Evolutionary conservation across 2,797 vertebrate species (phyloP), one percentile per base, ranked within the genome.

Genomic region (Sebastes diploproa): DNA sequence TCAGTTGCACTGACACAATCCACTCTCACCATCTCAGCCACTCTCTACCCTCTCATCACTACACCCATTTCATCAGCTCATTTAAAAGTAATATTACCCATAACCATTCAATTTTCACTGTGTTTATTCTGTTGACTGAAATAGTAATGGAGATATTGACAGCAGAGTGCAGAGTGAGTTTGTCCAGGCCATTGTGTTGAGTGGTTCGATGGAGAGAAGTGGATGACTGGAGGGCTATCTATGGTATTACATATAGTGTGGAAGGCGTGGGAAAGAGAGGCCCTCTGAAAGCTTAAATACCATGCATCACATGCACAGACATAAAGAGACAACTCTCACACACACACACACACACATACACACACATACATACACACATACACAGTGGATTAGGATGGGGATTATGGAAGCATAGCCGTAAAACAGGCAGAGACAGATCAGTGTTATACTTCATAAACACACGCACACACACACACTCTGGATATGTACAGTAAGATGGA

Each of bases 351-450:
- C 59, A 22, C 13, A 18, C 11, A 83, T 13, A 72, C 54, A 38
- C 42, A 69, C 11, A 68, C 34, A 36, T 0, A 11, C 32, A 34
- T 3, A 34, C 75, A 83, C 22, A 81, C 77, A 83, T 63, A 80
- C 54, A 22, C 13, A 23, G 73, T 89, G 93, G 93, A 93, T 95
- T 94, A 95, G 84, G 90, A 88, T 78, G 77, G 70, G 91, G 93
- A 94, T 95, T 94, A 94, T 82, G 32, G 80, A 84, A 86, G 84
- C 87, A 84, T 85, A 88, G 86, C 87, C 87, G 89, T 90, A 91
- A 89, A 91, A 93, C 88, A 89, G 89, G 87, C 88, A 89, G 81
- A 87, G 86, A 90, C 90, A 89, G 90, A 92, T 94, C 92, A 85
- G 88, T 90, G 89, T 91, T 87, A 87, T 88, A 86, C 85, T 82